These are phyloP conservation scores for Patella vulgata DNA, from an alignment of 1,140 invertebrate species.

Conservation along the genomic window DNA sequence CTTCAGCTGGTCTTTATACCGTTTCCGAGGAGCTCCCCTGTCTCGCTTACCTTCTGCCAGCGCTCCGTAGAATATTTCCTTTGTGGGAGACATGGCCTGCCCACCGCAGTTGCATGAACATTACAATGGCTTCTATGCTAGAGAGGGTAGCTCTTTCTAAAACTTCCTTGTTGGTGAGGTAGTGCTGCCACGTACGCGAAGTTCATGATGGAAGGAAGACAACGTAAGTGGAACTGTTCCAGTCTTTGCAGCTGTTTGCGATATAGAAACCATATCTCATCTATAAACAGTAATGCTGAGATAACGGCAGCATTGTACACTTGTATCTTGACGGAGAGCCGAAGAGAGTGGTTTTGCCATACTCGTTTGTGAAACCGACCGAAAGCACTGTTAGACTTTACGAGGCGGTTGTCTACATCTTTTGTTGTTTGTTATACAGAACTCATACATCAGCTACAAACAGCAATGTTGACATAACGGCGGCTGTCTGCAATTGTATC, in stretches of 20 bases:
- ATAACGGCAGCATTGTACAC: slow-evolving; percentile 23
- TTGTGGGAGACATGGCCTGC: slow-evolving; percentile 5
- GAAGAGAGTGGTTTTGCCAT: too few species aligned
- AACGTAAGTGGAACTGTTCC: slow-evolving; percentile 24
- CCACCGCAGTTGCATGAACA: too few species aligned
- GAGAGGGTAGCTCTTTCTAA: too few species aligned
- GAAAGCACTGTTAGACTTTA: slow-evolving; percentile 22
- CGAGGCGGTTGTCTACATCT: slow-evolving; percentile 14
- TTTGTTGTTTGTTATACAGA: slow-evolving; percentile 18
- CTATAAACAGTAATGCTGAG: slow-evolving; percentile 19
- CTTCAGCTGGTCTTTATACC: too few species aligned
- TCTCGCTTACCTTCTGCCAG: not conserved
- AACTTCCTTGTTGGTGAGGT: slow-evolving; percentile 20
- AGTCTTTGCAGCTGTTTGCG: slow-evolving; percentile 16
- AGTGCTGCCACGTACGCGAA: slow-evolving; percentile 20
- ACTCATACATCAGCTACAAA: slow-evolving; percentile 26
- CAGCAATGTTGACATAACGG: slow-evolving; percentile 21
- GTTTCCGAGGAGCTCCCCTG: too few species aligned
- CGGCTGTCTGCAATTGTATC: slow-evolving; percentile 19
- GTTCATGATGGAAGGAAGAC: slow-evolving; percentile 12
- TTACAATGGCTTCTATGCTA: too few species aligned
- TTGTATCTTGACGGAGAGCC: slow-evolving; percentile 8
- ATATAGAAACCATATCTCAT: slow-evolving; percentile 27
- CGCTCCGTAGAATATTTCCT: slow-evolving; percentile 5
- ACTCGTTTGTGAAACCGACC: slow-evolving; percentile 1